phyloP scores from a whole-genome alignment of 2,888 invertebrate species.

The Agonopterix heracliana region DNA sequence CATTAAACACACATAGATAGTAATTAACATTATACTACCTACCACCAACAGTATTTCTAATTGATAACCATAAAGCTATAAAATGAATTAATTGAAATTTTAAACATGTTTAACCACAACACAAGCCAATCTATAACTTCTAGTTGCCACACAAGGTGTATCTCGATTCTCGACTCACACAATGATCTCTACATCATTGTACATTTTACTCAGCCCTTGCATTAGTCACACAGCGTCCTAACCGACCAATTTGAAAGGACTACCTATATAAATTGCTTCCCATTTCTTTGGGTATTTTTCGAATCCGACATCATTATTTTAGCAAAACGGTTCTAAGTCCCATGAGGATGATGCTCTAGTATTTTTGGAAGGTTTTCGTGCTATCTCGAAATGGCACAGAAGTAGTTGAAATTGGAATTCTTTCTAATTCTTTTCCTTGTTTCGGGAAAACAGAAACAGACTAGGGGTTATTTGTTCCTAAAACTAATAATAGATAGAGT shows the following conservation, averaged over 20 bases:
- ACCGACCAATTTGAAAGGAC: constrained; percentile 25
- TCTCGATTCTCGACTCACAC: constrained; percentile 1
- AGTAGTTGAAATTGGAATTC: constrained; percentile 27
- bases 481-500: no score
- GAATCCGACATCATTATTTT: constrained; percentile 29
- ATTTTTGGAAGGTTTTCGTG: constrained; percentile 15
- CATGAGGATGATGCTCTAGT: constrained; percentile 10
- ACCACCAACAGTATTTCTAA: no score
- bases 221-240: constrained; percentile 31
- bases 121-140: constrained; percentile 14
- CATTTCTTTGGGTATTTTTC: constrained; percentile 23
- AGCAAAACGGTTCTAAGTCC: constrained; percentile 8
- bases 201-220: constrained; percentile 28
- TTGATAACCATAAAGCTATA: no score
- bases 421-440: constrained; percentile 16
- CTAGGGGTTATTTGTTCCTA: background rate
- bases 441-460: background rate
- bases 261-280: constrained; percentile 26
- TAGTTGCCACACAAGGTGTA: constrained; percentile 11
- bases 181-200: constrained; percentile 27
- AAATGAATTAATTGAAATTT: background rate
- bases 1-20: no score
- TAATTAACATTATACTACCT: no score
- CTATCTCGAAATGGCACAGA: constrained; percentile 11
- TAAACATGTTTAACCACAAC: background rate